Conservation (phyloP, 35 echinoderm and acorn worm species). For the Apostichopus californicus region DNA sequence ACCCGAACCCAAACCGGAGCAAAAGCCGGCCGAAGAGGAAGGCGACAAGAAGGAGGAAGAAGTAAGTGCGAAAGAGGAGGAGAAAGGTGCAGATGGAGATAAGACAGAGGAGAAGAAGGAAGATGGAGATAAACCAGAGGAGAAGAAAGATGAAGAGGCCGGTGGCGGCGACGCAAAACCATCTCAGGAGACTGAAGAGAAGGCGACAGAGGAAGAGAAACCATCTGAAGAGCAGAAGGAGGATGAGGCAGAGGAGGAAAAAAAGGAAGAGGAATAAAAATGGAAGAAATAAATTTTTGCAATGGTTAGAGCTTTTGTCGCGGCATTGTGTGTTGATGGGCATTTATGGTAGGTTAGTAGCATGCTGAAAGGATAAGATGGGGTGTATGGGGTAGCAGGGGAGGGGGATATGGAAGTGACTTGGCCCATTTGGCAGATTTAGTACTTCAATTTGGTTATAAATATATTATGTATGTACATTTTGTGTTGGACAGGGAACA, state of each 20-base stretch:
- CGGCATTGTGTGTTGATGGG: neutral
- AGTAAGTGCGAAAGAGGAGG: neutral
- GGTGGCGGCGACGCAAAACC: neutral
- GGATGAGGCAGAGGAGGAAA: neutral
- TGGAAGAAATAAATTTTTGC: too few relatives aligned
- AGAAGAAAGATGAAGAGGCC: neutral
- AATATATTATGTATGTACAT: too few relatives aligned
- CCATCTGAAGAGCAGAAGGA: neutral
- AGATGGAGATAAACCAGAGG: slow-evolving; percentile 8
- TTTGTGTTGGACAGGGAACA: too few relatives aligned
- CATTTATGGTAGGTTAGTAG: neutral
- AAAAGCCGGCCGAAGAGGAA: neutral
- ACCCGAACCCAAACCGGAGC: slow-evolving; percentile 3
- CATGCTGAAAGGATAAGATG: neutral
- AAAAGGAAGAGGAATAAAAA: neutral
- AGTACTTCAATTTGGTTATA: neutral
- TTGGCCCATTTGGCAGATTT: neutral
- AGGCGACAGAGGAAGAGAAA: neutral
- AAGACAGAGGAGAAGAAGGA: slow-evolving; percentile 1
- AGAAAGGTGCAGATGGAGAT: slow-evolving; percentile 22
- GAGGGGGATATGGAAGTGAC: neutral
- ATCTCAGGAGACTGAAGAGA: slow-evolving; percentile 14
- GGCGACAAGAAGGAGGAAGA: slow-evolving; percentile 11
- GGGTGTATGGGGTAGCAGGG: neutral
- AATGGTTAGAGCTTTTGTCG: neutral